Conservation (phyloP, 2,797 vertebrate species). For the Acipenser ruthenus region DNA sequence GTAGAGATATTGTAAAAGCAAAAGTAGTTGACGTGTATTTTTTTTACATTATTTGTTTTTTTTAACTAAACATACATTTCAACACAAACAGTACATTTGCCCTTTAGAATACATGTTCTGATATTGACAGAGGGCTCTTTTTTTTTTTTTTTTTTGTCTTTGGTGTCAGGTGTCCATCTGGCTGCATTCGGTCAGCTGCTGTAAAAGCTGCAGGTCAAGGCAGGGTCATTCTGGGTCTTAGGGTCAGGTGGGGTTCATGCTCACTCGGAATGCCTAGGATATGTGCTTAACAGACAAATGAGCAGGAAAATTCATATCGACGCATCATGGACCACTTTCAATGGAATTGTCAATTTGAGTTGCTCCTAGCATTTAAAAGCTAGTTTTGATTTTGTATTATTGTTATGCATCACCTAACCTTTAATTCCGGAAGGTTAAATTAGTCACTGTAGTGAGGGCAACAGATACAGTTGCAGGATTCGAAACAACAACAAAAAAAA, state of each 20-base stretch:
- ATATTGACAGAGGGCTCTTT: constrained; percentile 5
- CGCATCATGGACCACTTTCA: constrained; percentile 65
- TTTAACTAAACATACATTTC: too few species aligned
- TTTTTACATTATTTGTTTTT: too few species aligned
- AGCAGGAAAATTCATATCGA: constrained; percentile 76
- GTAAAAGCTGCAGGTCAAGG: constrained; percentile 49
- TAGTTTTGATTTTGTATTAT: constrained; percentile 66
- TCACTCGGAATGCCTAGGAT: constrained; percentile 39
- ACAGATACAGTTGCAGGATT: too few species aligned
- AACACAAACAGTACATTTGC: background rate
- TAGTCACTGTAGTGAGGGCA: constrained; percentile 21
- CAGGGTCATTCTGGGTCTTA: constrained; percentile 42
- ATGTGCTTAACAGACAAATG: constrained; percentile 62
- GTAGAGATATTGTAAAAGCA: too few species aligned
- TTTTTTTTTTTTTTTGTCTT: background rate
- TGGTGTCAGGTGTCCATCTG: constrained; percentile 24
- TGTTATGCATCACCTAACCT: constrained; percentile 60
- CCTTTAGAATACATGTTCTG: constrained; percentile 16
- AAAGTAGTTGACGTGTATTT: too few species aligned
- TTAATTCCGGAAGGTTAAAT: constrained; percentile 35
- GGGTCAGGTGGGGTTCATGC: constrained; percentile 50
- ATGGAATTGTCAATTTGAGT: constrained; percentile 69
- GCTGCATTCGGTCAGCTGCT: constrained; percentile 28
- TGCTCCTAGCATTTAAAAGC: constrained; percentile 67
- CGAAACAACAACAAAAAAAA: too few species aligned